Percentiles rank a stretch among this genome's conserved stretches.
phyloP scores from a whole-genome alignment of 2,797 vertebrate species.

The Arctocebus calabarensis region DNA sequence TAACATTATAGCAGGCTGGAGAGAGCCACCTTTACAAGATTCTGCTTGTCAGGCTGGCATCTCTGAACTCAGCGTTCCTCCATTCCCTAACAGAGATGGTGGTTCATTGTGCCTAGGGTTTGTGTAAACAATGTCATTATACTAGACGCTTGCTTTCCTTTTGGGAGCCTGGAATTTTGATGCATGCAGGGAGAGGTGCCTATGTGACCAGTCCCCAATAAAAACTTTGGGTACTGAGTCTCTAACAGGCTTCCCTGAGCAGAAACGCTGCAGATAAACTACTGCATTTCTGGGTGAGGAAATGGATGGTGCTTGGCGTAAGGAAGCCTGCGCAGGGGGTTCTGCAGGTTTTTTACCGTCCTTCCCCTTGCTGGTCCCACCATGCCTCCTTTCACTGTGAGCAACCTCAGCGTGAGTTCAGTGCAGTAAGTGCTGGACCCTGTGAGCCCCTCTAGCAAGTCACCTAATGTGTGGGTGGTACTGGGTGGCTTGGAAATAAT shows the following conservation, averaged over 20 bases:
- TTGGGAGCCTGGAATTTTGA: neutral
- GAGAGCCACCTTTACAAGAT: neutral
- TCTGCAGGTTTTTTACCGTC: neutral
- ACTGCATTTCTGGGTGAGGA: neutral
- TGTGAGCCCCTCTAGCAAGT: neutral
- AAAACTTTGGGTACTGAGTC: neutral
- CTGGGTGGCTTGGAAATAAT: neutral
- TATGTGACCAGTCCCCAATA: neutral
- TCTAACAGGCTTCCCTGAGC: neutral
- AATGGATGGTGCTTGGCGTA: neutral
- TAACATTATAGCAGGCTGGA: neutral
- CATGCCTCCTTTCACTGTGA: neutral
- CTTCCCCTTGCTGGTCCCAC: neutral
- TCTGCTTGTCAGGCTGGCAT: neutral
- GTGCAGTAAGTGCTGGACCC: neutral
- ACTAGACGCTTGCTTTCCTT: conserved; percentile 20
- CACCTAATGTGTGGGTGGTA: neutral
- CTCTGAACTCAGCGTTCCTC: neutral
- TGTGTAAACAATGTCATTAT: neutral
- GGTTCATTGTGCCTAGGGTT: neutral
- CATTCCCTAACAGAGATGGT: neutral
- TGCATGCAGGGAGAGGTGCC: neutral
- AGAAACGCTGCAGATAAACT: neutral
- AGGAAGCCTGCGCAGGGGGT: neutral
- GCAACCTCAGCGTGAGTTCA: neutral